Percentiles rank a stretch among this genome's conserved stretches.
These are phyloP conservation scores for Neoniphon sammara DNA, from an alignment of 2,797 vertebrate genomes.

Conservation along the genomic window DNA sequence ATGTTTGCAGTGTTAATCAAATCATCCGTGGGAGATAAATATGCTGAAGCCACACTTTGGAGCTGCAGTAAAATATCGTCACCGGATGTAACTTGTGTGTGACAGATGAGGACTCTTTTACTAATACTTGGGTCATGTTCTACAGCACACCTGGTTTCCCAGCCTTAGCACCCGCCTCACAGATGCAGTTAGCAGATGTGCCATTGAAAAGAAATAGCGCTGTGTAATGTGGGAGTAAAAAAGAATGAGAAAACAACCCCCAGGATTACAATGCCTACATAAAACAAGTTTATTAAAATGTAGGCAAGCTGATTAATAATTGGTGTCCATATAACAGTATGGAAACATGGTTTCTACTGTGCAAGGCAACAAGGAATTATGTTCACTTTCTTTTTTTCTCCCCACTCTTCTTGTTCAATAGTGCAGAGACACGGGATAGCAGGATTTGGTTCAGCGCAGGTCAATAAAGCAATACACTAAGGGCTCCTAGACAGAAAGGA, in stretches of 20 bases:
- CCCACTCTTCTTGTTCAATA: constrained; percentile 23
- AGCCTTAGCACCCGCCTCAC: constrained; percentile 51
- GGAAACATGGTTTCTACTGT: constrained; percentile 8
- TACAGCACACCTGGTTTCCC: constrained; percentile 70
- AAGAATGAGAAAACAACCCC: constrained; percentile 56
- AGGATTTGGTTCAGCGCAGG: constrained; percentile 21
- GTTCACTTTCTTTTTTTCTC: constrained; percentile 1
- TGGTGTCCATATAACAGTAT: too few relatives aligned
- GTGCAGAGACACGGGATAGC: constrained; percentile 23
- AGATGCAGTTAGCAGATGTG: constrained; percentile 74
- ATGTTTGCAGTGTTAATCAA: neutral
- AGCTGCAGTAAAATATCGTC: constrained; percentile 14
- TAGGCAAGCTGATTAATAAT: constrained; percentile 37
- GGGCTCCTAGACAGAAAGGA: constrained; percentile 29
- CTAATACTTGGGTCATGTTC: constrained; percentile 58
- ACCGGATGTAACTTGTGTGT: constrained; percentile 9
- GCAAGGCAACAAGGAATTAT: constrained; percentile 25
- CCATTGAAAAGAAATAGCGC: constrained; percentile 49
- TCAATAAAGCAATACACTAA: constrained; percentile 44
- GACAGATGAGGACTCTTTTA: constrained; percentile 37
- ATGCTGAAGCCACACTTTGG: neutral
- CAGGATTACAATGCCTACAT: constrained; percentile 62
- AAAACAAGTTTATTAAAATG: constrained; percentile 51
- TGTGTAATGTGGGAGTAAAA: constrained; percentile 53
- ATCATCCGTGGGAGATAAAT: neutral